Conservation (phyloP, 2,113 vertebrate species). For the Prunella fulvescens region DNA sequence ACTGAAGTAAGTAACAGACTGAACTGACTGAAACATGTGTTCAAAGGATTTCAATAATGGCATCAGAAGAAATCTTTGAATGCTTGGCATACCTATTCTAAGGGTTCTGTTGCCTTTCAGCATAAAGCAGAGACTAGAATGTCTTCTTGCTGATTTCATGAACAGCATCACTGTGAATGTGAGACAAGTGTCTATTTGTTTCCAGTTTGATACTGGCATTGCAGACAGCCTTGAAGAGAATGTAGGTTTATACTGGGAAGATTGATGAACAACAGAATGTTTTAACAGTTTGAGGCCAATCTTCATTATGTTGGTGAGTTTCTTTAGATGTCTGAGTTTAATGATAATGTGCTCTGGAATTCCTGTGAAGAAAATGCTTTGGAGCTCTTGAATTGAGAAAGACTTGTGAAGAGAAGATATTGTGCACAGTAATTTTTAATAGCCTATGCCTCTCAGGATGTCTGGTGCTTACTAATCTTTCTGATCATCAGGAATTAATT, state of each 20-base stretch:
- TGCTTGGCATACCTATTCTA: neutral
- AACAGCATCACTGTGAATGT: neutral
- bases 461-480: neutral
- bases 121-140: neutral
- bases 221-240: neutral
- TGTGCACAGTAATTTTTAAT: neutral
- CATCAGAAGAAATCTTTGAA: neutral
- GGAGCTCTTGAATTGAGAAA: neutral
- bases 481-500: conserved; percentile 19
- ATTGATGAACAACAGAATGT: neutral
- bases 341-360: neutral
- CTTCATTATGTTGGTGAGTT: neutral
- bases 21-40: neutral
- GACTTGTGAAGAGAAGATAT: neutral
- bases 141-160: neutral
- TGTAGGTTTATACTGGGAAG: neutral
- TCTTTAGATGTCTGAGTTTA: neutral
- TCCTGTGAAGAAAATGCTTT: neutral
- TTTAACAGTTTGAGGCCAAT: neutral
- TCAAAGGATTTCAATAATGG: neutral
- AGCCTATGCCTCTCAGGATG: neutral
- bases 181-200: neutral
- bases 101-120: neutral
- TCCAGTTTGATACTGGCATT: neutral
- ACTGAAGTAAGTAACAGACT: neutral